Percentiles rank a stretch among this genome's conserved stretches.
Conservation (phyloP, 2,113 vertebrate genomes). For the Trochalopteron elliotii region DNA sequence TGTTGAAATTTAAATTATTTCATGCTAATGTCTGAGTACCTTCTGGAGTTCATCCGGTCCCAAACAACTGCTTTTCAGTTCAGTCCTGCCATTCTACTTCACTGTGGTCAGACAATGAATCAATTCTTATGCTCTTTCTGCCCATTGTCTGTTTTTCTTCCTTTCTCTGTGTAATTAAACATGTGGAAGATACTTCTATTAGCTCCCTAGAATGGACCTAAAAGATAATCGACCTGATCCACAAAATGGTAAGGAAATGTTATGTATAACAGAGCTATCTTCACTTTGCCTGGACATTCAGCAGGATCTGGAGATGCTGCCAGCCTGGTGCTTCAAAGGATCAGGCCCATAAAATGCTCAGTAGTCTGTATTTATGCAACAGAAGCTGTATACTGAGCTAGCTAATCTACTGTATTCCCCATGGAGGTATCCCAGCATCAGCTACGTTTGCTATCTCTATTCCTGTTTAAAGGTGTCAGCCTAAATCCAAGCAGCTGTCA, state of each 20-base stretch:
- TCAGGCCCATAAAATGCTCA: not conserved
- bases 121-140: not conserved
- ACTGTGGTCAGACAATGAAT: not conserved
- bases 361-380: constrained; percentile 14
- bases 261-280: not conserved
- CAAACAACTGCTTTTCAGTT: not conserved
- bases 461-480: constrained; percentile 60
- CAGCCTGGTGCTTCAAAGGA: not conserved
- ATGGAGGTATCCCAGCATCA: constrained; percentile 17
- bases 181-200: not conserved
- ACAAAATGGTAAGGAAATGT: not conserved
- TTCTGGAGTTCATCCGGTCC: not conserved
- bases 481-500: constrained; percentile 60
- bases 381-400: constrained; percentile 1
- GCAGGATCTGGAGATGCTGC: not conserved
- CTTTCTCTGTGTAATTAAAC: constrained; percentile 23
- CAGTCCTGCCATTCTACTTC: not conserved
- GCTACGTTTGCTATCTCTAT: not conserved
- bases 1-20: not conserved
- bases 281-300: not conserved
- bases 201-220: not conserved
- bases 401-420: constrained; percentile 10
- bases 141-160: constrained; percentile 33
- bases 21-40: not conserved
- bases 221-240: not conserved